Base-by-base conservation (phyloP, 2,113 vertebrate genomes). In the Phasianus colchicus region DNA sequence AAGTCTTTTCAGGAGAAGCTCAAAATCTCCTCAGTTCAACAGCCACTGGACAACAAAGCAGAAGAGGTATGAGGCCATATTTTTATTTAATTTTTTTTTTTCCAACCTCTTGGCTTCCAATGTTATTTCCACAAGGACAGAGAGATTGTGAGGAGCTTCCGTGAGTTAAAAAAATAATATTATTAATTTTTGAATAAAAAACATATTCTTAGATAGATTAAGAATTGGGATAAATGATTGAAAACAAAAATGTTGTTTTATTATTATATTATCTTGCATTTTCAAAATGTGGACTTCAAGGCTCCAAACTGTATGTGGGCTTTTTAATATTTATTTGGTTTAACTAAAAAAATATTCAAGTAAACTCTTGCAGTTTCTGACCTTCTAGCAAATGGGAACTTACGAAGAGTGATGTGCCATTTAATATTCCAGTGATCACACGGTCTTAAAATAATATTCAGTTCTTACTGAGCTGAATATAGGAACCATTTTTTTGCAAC, bases 31-130 rank as follows among this genome's bases (percentile, higher is more conserved):
- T 40, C 90, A 38, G 13, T 74, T 36, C 30, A 43, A 20, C 60
- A 75, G 66, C 67, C 77, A 19, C 17, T 3, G 2, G 40, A 38
- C 20, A 75, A 25, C 52, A 91, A 86, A 78, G 29, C 30, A 24
- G 65, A 96, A 77, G 93, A 97, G 95, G 96, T 97, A 96, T 43
- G 55, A 76, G 30, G 11, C 61, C 58, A 84, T 21, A 76, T 57
- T 76, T 50, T 92, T 70, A 66, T 82, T 94, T 70, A 78, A 78
- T 12, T 65, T 10, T 24, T 48, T 43, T 25, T 52, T 57, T 38
- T 19, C 32, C 18, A 21, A 47, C 25, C 7, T 47, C 0, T 50
- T 38, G 22, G 8, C 20, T 74, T 88, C 63, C 76, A 9, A 32
- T 45, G 9, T 65, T 89, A 43, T 85, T 90, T 90, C 17, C 27